Base-by-base conservation (phyloP, 2,113 vertebrate species). In the Phaethon lepturus region DNA sequence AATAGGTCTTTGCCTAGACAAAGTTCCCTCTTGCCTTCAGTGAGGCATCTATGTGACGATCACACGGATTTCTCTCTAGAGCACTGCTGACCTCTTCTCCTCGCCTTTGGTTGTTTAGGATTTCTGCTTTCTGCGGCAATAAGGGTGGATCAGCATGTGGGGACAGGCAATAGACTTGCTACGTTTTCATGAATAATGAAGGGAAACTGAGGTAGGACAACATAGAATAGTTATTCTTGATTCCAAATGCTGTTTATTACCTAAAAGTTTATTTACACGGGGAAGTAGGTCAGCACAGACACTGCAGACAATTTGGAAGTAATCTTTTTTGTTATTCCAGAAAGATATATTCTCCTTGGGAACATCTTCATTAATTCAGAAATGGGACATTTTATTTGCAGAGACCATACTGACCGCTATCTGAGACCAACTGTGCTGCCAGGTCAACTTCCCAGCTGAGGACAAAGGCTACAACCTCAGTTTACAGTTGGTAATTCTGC, bases 41-140 rank as follows among this genome's bases (percentile, higher is more conserved):
- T 25, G 26, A 35, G 44, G n/a, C 0, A 0, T 10, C 8, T 8
- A 52, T 0, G 0, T 33, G 50, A 20, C 2, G 20, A 53, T 24
- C 45, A 45, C 53, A 76, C 77, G 75, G 87, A 78, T 52, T 79
- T 88, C 29, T 93, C 53, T 60, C 38, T 49, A 20, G 60, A 87
- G 49, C 87, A 6, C 49, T 76, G 69, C 77, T 76, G 60, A 56
- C 73, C 85, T n/a, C 11, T 42, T 23, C 13, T 62, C 55, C 68
- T 69, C 52, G 59, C 60, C 73, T 56, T 73, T 73, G 66, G 24
- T 19, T 53, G 22, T 53, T 26, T 6, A 24, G 60, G 31, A 44
- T 29, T 90, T 69, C 56, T 59, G 42, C 24, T 71, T 67, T 49
- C 59, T 47, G n/a, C 2, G 2, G 28, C 4, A 18, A 3, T 13